Conservation (phyloP, 2,797 vertebrate species). For the Acrossocheilus wenchowensis region DNA sequence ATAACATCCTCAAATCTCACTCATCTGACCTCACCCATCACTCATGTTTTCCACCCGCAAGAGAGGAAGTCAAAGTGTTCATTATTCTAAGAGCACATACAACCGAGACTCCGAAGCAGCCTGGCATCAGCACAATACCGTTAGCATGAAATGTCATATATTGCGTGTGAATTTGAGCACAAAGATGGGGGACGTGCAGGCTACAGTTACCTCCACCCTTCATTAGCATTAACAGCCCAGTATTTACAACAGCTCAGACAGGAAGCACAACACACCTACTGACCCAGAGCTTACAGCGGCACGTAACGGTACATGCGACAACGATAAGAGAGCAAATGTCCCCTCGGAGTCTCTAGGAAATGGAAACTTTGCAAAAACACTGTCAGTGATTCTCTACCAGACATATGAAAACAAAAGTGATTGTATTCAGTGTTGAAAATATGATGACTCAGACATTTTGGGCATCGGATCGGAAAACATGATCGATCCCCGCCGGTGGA, state of each 20-base stretch:
- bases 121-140: slow-evolving; percentile 32
- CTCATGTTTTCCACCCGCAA: slow-evolving; percentile 43
- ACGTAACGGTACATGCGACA: slow-evolving; percentile 8
- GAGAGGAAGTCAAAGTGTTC: slow-evolving; percentile 30
- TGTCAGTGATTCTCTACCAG: slow-evolving; percentile 20
- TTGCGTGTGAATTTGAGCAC: slow-evolving; percentile 16
- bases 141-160: not conserved
- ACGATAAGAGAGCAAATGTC: slow-evolving; percentile 33
- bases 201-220: slow-evolving; percentile 18
- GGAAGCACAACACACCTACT: slow-evolving; percentile 23
- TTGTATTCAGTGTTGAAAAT: slow-evolving; percentile 33
- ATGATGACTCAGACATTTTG: slow-evolving; percentile 36
- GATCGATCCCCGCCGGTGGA: slow-evolving; percentile 8
- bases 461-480: slow-evolving; percentile 36
- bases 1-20: slow-evolving; percentile 36
- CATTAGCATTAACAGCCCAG: slow-evolving; percentile 4
- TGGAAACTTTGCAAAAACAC: slow-evolving; percentile 32
- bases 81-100: not conserved
- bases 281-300: not conserved
- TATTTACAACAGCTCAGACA: slow-evolving; percentile 40
- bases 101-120: slow-evolving; percentile 15
- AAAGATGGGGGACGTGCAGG: slow-evolving; percentile 5
- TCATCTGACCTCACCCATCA: slow-evolving; percentile 34
- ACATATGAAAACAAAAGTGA: slow-evolving; percentile 29
- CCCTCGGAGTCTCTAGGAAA: slow-evolving; percentile 36